These are phyloP conservation scores for Anagrus nilaparvatae DNA, from an alignment of 1,140 invertebrate genomes.

Conservation along the genomic window DNA sequence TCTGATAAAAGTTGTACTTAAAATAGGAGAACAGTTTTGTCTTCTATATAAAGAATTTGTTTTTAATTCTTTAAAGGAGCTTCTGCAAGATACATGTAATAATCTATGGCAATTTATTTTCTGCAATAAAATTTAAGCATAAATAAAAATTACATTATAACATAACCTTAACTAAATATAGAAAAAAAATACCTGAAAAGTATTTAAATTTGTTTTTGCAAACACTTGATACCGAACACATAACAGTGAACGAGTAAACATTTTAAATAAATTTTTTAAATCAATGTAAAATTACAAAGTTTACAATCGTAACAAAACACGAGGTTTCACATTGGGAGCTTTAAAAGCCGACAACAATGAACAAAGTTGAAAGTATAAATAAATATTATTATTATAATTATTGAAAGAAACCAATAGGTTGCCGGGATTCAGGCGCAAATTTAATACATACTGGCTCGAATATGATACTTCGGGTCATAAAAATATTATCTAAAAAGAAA, in stretches of 20 bases:
- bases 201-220: conserved; percentile 3
- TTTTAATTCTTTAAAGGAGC: neutral
- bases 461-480: too few relatives aligned
- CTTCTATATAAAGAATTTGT: neutral
- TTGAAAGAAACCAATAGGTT: too few relatives aligned
- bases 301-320: too few relatives aligned
- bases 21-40: neutral
- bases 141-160: neutral
- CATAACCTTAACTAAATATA: neutral
- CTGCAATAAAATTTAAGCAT: neutral
- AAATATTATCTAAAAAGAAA: too few relatives aligned
- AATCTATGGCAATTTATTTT: conserved; percentile 3
- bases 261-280: too few relatives aligned
- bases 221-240: neutral
- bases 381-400: too few relatives aligned
- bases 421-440: too few relatives aligned
- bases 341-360: too few relatives aligned
- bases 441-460: too few relatives aligned
- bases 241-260: conserved; percentile 6
- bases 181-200: neutral
- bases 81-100: neutral
- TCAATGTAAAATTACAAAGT: too few relatives aligned
- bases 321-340: too few relatives aligned
- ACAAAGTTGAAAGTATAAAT: too few relatives aligned
- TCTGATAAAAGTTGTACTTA: neutral